A percentile compares a stretch with the other conserved stretches of the same genome.
These are phyloP conservation scores for Aphrocallistes beatrix DNA, from an alignment of 37 sponge, comb jelly and placozoan species.

Conservation along the genomic window DNA sequence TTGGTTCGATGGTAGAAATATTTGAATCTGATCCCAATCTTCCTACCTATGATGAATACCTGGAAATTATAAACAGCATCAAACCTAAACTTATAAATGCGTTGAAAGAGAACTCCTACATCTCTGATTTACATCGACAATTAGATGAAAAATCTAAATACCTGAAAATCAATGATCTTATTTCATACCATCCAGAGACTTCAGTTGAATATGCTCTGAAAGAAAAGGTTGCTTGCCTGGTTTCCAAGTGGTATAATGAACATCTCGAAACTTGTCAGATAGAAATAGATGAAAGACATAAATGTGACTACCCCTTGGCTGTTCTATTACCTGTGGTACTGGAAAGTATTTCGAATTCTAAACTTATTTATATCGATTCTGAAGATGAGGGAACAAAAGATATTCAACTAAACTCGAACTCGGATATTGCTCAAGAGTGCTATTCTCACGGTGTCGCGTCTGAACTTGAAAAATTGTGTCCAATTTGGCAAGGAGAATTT, in stretches of 20 bases:
- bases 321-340: not conserved
- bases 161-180: not conserved
- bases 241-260: slow-evolving; percentile 6
- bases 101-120: not conserved
- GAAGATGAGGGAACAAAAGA: not conserved
- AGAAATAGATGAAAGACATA: not conserved
- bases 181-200: not conserved
- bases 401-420: not conserved
- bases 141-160: not conserved
- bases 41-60: not conserved
- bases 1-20: not conserved
- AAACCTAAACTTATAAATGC: not conserved
- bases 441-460: not conserved
- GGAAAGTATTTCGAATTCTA: not conserved
- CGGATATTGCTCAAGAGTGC: not conserved
- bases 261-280: not conserved
- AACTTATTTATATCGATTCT: not conserved
- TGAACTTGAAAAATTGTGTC: not conserved
- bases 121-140: not conserved
- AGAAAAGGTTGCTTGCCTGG: not conserved
- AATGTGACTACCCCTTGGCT: not conserved
- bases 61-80: not conserved
- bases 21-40: not conserved
- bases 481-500: not conserved
- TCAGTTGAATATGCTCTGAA: not conserved